phyloP scores from a whole-genome alignment of 2,888 invertebrate genomes.

The Mythimna lalbum region DNA sequence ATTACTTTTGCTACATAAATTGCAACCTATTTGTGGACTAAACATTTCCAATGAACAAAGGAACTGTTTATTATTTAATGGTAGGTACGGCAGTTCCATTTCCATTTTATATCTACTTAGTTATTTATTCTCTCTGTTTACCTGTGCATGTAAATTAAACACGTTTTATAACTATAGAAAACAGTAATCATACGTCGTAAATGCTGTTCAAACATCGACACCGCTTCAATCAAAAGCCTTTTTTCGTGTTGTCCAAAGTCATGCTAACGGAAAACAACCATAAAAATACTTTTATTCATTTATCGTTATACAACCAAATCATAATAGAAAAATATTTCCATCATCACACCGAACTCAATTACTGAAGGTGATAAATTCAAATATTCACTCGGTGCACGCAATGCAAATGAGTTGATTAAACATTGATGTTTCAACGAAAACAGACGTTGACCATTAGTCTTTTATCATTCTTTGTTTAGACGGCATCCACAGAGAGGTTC shows the following conservation, averaged over 20 bases:
- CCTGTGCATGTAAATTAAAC: slow-evolving; percentile 34
- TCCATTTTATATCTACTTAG: background rate
- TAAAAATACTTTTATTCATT: slow-evolving; percentile 72
- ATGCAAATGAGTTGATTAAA: slow-evolving; percentile 88
- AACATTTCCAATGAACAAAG: slow-evolving; percentile 42
- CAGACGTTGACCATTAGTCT: slow-evolving; percentile 86
- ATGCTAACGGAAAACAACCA: slow-evolving; percentile 60
- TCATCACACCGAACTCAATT: slow-evolving; percentile 81
- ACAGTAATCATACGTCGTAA: slow-evolving; percentile 49
- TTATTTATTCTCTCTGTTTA: slow-evolving; percentile 36
- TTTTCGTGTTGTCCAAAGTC: slow-evolving; percentile 49
- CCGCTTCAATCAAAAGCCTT: slow-evolving; percentile 47
- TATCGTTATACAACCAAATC: slow-evolving; percentile 74
- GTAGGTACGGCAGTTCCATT: slow-evolving; percentile 11
- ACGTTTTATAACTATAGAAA: slow-evolving; percentile 33
- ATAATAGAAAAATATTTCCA: slow-evolving; percentile 77
- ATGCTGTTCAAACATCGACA: slow-evolving; percentile 48
- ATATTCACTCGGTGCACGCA: slow-evolving; percentile 80
- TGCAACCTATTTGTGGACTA: slow-evolving; percentile 48
- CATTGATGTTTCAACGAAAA: slow-evolving; percentile 84
- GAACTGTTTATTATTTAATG: slow-evolving; percentile 28
- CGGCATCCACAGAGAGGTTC: slow-evolving; percentile 81
- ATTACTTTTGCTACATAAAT: slow-evolving; percentile 72
- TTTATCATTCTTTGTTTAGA: slow-evolving; percentile 88
- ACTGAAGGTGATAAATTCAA: slow-evolving; percentile 81